Evolutionary conservation across 1,140 invertebrate species (phyloP).

Genomic region (Sycophila sp.): DNA sequence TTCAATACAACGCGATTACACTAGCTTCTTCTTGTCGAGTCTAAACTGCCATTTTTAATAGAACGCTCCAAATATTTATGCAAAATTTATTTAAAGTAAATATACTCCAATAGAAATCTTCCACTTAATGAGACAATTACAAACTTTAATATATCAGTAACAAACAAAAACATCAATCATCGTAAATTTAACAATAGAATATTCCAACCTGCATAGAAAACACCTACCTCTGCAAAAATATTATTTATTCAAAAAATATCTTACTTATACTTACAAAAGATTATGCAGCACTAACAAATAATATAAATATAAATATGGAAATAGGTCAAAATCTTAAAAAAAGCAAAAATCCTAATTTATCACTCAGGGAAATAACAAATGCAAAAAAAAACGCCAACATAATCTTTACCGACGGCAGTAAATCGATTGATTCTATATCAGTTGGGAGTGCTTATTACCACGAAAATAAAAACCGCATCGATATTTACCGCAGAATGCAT

Average conservation of each 20-base stretch:
- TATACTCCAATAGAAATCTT: constrained; percentile 9
- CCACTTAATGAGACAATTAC: background rate
- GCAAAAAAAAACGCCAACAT: background rate
- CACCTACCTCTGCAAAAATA: no score
- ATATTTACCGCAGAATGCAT: no score
- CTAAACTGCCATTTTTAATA: background rate
- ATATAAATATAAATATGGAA: no score
- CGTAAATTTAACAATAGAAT: background rate
- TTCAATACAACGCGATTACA: no score
- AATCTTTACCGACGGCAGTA: background rate
- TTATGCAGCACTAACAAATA: no score
- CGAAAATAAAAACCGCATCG: no score
- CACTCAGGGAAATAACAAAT: background rate
- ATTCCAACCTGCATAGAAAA: background rate
- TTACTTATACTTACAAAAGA: no score
- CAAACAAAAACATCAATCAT: background rate
- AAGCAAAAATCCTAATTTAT: background rate
- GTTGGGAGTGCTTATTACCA: background rate
- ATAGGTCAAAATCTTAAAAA: no score
- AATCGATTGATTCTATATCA: background rate
- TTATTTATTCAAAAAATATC: no score
- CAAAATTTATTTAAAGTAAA: background rate
- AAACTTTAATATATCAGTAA: background rate
- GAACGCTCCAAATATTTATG: background rate
- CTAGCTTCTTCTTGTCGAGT: background rate